Base-by-base conservation (phyloP, 2,797 vertebrate species). In the Pempheris klunzingeri region DNA sequence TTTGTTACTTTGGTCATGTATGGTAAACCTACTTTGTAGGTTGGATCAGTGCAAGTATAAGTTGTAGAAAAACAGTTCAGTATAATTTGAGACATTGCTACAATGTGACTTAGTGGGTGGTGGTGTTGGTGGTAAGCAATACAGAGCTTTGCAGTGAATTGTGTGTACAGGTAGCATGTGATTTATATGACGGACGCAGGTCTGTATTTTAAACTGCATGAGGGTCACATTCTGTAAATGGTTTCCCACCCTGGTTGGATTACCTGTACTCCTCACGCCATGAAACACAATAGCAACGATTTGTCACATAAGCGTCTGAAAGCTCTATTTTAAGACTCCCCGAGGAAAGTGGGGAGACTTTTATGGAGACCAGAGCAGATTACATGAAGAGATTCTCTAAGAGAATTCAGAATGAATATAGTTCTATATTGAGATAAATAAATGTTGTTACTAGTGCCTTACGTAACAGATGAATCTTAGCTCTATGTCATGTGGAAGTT, bases 171-270 rank as follows among this genome's bases (percentile, higher is more conserved):
- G 81, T 88, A 87, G 77, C 20, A 46, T 65, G 50, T 90, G 86
- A 92, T 93, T 92, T 90, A 90, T 87, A 75, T 86, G 41, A 69
- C 36, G 22, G 46, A 62, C 47, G 83, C 69, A 54, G 43, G 22
- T 78, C 83, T 87, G 71, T 81, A 83, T 88, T 89, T 90, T 87
- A 89, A 89, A 87, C 66, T 71, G 44, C 41, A 49, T 46, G 63
- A 69, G 83, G 78, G 82, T 90, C 79, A 77, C 75, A 81, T 85
- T 91, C 71, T 89, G 78, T 87, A 68, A 82, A 88, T 59, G 57
- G 71, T 90, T 94, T 94, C 91, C 88, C 92, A 92, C 91, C 91
- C 88, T 81, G 92, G 66, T 94, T 93, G 78, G 78, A 87, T 94
- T 94, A 92, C 91, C 79, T 87, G 64, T 75, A 83, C 81, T 89